These are phyloP conservation scores for Cavia aperea DNA, from an alignment of 2,113 vertebrate genomes.

Conservation along the genomic window DNA sequence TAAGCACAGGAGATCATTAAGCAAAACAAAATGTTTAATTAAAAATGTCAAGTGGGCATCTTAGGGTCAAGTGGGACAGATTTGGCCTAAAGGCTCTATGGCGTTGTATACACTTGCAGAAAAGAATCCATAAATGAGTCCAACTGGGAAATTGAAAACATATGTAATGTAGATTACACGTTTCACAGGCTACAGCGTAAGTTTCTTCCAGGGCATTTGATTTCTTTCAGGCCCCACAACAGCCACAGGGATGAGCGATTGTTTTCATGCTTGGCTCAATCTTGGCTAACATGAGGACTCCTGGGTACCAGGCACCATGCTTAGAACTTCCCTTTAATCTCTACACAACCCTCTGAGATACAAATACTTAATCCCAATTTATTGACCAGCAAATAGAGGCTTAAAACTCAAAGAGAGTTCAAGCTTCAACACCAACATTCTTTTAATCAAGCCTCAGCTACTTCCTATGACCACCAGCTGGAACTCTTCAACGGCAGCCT, in stretches of 20 bases:
- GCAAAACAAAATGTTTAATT: constrained; percentile 51
- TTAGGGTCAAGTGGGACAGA: constrained; percentile 21
- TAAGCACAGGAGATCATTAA: constrained; percentile 20
- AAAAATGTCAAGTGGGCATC: constrained; percentile 42
- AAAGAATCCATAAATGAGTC: constrained; percentile 13
- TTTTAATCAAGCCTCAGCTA: not conserved
- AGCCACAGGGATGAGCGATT: not conserved
- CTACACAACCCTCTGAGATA: not conserved
- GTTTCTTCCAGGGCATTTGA: constrained; percentile 9
- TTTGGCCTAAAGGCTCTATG: not conserved
- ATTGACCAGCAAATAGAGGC: not conserved
- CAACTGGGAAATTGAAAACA: not conserved
- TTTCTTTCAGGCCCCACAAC: not conserved
- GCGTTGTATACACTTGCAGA: not conserved
- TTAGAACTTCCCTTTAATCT: not conserved
- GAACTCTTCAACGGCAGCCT: not conserved
- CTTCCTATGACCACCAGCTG: not conserved
- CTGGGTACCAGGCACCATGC: not conserved
- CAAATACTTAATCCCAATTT: not conserved
- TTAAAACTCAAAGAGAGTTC: not conserved
- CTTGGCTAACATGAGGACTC: not conserved
- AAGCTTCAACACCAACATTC: not conserved
- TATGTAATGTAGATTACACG: not conserved
- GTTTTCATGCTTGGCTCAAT: not conserved
- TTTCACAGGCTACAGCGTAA: not conserved